These are phyloP conservation scores for Cheumatopsyche charites DNA, from an alignment of 1,140 invertebrate species.

Conservation along the genomic window DNA sequence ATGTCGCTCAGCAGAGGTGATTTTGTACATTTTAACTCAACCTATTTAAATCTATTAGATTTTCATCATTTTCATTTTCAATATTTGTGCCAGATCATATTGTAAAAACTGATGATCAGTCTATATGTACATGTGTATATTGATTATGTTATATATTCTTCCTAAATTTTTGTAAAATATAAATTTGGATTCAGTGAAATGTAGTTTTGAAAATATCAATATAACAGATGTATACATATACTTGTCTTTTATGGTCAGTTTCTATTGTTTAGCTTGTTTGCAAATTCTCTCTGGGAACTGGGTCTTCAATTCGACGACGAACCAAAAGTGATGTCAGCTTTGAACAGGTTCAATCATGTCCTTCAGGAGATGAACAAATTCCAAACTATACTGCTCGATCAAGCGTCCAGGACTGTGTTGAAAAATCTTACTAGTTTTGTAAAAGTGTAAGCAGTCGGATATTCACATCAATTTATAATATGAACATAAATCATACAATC, in stretches of 20 bases:
- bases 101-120: too few relatives aligned
- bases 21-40: too few relatives aligned
- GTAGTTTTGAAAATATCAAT: too few relatives aligned
- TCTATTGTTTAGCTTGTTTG: slow-evolving; percentile 79
- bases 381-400: slow-evolving; percentile 87
- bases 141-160: background rate
- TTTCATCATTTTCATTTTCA: too few relatives aligned
- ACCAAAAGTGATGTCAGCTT: slow-evolving; percentile 67
- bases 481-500: background rate
- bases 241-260: slow-evolving; percentile 50
- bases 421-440: slow-evolving; percentile 89
- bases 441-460: slow-evolving; percentile 71
- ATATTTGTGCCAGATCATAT: too few relatives aligned
- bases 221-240: slow-evolving; percentile 19
- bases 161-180: too few relatives aligned
- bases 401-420: slow-evolving; percentile 85
- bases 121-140: too few relatives aligned
- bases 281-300: slow-evolving; percentile 83
- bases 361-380: slow-evolving; percentile 91
- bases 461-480: slow-evolving; percentile 43
- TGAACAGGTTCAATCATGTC: slow-evolving; percentile 77
- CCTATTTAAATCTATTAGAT: too few relatives aligned
- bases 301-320: slow-evolving; percentile 80
- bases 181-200: too few relatives aligned
- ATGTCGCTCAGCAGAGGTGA: slow-evolving; percentile 85